phyloP scores from a whole-genome alignment of 2,888 invertebrate genomes.

The Athalia rosae region DNA sequence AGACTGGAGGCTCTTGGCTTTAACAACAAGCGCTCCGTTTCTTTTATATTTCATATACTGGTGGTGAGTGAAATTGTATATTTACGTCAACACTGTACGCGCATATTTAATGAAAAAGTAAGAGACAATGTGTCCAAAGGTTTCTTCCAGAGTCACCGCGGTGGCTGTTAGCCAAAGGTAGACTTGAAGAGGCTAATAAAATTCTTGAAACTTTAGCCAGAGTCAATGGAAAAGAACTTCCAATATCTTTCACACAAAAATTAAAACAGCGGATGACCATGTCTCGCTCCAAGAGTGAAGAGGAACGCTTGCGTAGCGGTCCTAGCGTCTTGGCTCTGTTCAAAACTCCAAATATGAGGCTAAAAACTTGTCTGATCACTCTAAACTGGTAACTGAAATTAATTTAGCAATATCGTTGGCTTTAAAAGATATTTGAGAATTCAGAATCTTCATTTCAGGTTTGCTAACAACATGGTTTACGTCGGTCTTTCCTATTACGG shows the following conservation, averaged over 20 bases:
- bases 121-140: conserved; percentile 66
- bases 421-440: not conserved
- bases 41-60: conserved; percentile 88
- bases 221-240: conserved; percentile 85
- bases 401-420: not conserved
- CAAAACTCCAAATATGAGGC: conserved; percentile 90
- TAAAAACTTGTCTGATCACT: conserved; percentile 90
- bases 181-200: conserved; percentile 86
- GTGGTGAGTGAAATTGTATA: conserved; percentile 75
- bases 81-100: not conserved
- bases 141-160: conserved; percentile 93
- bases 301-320: conserved; percentile 69
- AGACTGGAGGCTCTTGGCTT: conserved; percentile 88
- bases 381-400: conserved; percentile 81
- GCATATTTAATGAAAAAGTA: not conserved
- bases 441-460: conserved; percentile 72
- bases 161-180: conserved; percentile 90
- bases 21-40: conserved; percentile 91
- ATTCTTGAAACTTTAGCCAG: conserved; percentile 86
- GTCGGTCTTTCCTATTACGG: conserved; percentile 94
- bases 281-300: conserved; percentile 76
- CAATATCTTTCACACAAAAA: conserved; percentile 82
- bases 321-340: conserved; percentile 81
- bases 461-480: conserved; percentile 94
- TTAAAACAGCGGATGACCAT: conserved; percentile 83